phyloP scores from a whole-genome alignment of 2,888 invertebrate species.

The Melipona beecheii region DNA sequence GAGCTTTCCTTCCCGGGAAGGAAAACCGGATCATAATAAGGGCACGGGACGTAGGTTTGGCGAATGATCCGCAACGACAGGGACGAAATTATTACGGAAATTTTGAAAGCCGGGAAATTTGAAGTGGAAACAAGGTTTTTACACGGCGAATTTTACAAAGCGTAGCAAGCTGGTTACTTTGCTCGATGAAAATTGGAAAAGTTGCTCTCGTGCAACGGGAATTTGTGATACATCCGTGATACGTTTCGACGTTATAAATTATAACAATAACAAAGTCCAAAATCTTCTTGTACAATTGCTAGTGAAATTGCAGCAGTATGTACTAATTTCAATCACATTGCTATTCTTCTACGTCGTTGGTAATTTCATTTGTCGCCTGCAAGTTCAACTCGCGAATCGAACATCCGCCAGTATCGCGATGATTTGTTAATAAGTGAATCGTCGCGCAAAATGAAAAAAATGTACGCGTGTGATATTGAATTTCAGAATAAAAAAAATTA shows the following conservation, averaged over 20 bases:
- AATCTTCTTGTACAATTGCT: no score
- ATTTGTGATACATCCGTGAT: no score
- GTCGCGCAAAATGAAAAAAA: background rate
- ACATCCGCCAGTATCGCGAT: background rate
- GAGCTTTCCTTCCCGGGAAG: background rate
- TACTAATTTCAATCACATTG: background rate
- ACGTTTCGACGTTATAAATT: no score
- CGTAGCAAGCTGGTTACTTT: no score
- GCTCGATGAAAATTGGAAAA: no score
- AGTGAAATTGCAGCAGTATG: no score
- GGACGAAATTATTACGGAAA: background rate
- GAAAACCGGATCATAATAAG: background rate
- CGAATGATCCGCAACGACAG: background rate
- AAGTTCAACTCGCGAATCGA: background rate
- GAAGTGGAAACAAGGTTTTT: background rate
- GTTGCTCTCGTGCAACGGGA: no score
- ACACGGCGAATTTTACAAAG: no score
- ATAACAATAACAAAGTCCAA: no score
- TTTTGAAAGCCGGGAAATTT: background rate
- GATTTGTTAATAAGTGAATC: background rate
- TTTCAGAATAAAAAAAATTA: background rate
- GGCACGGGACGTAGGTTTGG: background rate
- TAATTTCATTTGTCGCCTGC: background rate
- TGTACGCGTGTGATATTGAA: background rate
- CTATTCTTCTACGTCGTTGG: background rate